Evolutionary conservation across 1,140 invertebrate species (phyloP).

Genomic region (Pachyrhynchus sulphureomaculatus): DNA sequence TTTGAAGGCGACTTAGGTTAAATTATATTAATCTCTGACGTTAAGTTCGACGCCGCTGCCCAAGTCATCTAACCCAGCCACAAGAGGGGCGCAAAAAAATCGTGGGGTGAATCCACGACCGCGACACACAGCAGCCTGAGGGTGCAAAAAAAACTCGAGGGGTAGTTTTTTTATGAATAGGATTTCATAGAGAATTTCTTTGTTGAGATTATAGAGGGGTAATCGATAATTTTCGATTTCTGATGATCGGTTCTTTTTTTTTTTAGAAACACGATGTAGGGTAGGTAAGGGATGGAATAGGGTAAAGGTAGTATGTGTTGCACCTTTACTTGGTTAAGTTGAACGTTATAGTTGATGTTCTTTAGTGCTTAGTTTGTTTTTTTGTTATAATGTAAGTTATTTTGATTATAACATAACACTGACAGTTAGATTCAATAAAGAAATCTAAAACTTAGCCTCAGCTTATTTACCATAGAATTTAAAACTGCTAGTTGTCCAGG

Average conservation of each 20-base stretch:
- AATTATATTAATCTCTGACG: too few relatives aligned
- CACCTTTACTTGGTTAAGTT: constrained; percentile 6
- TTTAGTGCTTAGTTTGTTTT: not conserved
- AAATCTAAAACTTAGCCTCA: too few relatives aligned
- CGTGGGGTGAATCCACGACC: constrained; percentile 6
- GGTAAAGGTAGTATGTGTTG: constrained; percentile 21
- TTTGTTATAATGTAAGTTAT: not conserved
- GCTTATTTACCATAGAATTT: too few relatives aligned
- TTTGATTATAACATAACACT: not conserved
- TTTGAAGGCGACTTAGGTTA: too few relatives aligned
- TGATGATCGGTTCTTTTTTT: constrained; percentile 23
- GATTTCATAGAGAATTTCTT: constrained; percentile 15
- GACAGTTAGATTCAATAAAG: too few relatives aligned
- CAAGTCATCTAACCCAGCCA: constrained; percentile 19
- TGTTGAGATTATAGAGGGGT: constrained; percentile 11
- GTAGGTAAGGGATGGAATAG: constrained; percentile 25
- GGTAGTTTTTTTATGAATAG: constrained; percentile 25
- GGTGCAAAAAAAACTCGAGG: constrained; percentile 26
- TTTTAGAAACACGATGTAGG: constrained; percentile 1
- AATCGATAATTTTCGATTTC: constrained; percentile 25
- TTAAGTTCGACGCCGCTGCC: constrained; percentile 11
- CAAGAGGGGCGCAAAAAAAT: constrained; percentile 13
- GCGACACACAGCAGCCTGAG: constrained; percentile 8
- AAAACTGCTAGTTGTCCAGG: too few relatives aligned
- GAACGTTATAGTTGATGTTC: not conserved